phyloP scores from a whole-genome alignment of 1,140 invertebrate species.

The Trinorchestia longiramus region DNA sequence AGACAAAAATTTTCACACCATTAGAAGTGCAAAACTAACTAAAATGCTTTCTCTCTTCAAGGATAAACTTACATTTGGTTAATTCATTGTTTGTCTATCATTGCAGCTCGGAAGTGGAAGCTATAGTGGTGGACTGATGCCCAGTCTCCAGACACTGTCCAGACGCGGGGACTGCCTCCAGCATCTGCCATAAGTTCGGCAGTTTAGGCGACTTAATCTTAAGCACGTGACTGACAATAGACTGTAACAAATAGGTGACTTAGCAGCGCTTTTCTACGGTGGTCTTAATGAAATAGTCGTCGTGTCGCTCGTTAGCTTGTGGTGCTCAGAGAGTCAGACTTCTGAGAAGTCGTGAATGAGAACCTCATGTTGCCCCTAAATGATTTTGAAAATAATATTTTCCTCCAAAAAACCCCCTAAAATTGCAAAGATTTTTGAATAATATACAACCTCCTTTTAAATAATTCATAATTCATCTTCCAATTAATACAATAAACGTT shows the following conservation, averaged over 20 bases:
- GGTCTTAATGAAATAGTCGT: not conserved
- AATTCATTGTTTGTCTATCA: not conserved
- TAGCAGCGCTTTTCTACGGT: not conserved
- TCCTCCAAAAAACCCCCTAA: not conserved
- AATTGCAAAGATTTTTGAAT: not conserved
- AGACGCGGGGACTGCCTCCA: not conserved
- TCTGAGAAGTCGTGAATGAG: not conserved
- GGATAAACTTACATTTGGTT: not conserved
- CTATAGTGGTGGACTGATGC: constrained; percentile 35
- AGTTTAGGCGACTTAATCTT: not conserved
- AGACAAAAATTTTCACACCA: too few relatives aligned
- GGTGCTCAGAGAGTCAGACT: not conserved
- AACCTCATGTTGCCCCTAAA: not conserved
- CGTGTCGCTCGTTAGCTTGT: not conserved
- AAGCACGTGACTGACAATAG: constrained; percentile 9
- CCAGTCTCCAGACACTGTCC: not conserved
- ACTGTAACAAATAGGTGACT: not conserved
- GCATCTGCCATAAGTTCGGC: not conserved
- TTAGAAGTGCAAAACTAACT: too few relatives aligned
- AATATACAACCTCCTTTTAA: not conserved
- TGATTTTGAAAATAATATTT: not conserved
- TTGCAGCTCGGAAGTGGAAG: constrained; percentile 38
- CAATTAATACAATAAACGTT: not conserved
- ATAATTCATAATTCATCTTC: not conserved
- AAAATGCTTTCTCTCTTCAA: too few relatives aligned